Evolutionary conservation across 1,140 invertebrate species (phyloP), one percentile per base, ranked within the genome.

Genomic region (Stenopsyche tienmushanensis): DNA sequence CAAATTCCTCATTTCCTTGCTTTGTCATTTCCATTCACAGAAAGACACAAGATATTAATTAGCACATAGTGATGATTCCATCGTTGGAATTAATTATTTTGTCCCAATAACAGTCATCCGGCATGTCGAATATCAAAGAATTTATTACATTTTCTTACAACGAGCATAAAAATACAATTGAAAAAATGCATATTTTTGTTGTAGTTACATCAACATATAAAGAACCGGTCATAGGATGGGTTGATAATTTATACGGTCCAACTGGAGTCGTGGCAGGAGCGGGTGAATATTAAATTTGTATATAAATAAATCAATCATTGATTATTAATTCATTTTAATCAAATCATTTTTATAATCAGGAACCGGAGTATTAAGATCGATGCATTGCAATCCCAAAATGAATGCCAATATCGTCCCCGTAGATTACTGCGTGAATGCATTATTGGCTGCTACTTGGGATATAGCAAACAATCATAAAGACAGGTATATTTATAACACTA

Each of bases 331-430:
- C 5, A 52, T 52, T 8, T 18, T 52, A 13, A 39, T 39, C 29
- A 18, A 42, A 1, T 20, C 20, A 52, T 50, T 18, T 24, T 72
- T 86, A 13, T 17, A 72, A 73, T 1, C 70, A 79, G 85, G 80
- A n/a, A 83, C 89, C 58, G 93, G 92, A 24, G 78, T 94, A 10
- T 71, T 94, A 1, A 82, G 88, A 23, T 85, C 86, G 1, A 75
- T 94, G 64, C 83, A 88, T 53, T 89, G 89, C 65, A 77, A 87
- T 62, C 64, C 71, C 9, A 73, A 82, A 0, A 83, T 84, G 42
- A 81, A 84, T 7, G 90, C 92, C 0, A 93, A 97, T 70, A 80
- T 97, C 2, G 89, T 97, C 24, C 94, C 94, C 0, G 93, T 92
- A 0, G 94, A 97, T 80, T 85, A 88, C 65, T 89, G 89, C 1